Evolutionary conservation across 2,113 vertebrate species (phyloP), one percentile per base, ranked within the genome.

Genomic region (Otocyon megalotis): DNA sequence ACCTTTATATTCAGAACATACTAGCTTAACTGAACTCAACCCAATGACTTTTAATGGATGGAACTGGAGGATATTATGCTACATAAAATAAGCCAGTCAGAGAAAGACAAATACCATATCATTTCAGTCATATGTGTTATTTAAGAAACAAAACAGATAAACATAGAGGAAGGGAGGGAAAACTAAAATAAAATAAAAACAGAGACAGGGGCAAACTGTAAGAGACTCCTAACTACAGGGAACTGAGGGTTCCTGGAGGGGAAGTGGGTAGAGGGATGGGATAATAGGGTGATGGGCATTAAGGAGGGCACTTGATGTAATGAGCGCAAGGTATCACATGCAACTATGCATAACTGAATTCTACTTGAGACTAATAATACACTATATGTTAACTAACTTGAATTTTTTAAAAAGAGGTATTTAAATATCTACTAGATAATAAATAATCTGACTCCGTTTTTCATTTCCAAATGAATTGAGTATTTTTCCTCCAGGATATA

Each of bases 11-110:
- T 90, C 16, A 92, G 53, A 81, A 95, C 4, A 63, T 28, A 85
- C 43, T 83, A 81, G 84, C 32, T 63, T 71, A 88, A 43, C 24
- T 90, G 43, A 97, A 65, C 74, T n/a, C 22, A 90, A 89, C 11
- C 10, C 58, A 95, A 1, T 85, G 28, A 81, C 54, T 79, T 58
- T 83, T 58, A 48, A n/a, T 69, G 32, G 67, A 30, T 69, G 16
- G 17, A 35, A 69, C 67, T 35, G 35, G 32, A 20, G 67, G n/a
- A 17, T 69, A 69, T 69, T 67, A n/a, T 67, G 65, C 65, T 67
- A 35, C 1, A 0, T 69, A n/a, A 35, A 69, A 35, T 69, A 19
- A 69, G 67, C 35, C 67, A 69, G 32, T 35, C 67, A 69, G 8
- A 35, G 32, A 69, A 69, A 69, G 67, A 69, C 67, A 69, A 69